A percentile compares a stretch with the other conserved stretches of the same genome.
Conservation (phyloP, 2,888 invertebrate genomes). For the Thera obeliscata region DNA sequence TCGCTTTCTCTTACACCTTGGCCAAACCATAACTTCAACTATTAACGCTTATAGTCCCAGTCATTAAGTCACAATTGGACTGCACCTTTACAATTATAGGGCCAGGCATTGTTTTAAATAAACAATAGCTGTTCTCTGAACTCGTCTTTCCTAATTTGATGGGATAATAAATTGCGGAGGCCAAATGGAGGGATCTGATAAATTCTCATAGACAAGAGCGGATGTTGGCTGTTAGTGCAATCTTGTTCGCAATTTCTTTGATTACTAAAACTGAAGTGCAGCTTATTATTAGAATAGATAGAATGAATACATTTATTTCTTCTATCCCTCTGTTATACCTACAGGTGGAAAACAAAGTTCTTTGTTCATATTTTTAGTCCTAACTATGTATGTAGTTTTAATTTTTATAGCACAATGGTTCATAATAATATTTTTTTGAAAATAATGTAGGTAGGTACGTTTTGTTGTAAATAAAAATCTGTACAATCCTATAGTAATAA, state of each 20-base stretch:
- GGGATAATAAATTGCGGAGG: constrained; percentile 28
- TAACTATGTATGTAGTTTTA: no score
- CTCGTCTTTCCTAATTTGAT: constrained; percentile 35
- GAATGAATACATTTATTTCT: no score
- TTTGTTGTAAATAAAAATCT: no score
- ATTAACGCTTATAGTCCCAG: constrained; percentile 74
- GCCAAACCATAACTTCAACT: constrained; percentile 53
- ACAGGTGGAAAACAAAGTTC: no score
- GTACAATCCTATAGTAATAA: no score
- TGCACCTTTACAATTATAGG: constrained; percentile 59
- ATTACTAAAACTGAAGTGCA: background rate
- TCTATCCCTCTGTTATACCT: no score
- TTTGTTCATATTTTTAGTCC: no score
- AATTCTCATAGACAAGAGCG: constrained; percentile 25
- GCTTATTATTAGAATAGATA: background rate
- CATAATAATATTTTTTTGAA: no score
- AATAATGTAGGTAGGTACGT: no score
- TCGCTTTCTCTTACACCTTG: constrained; percentile 47
- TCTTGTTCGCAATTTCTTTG: background rate
- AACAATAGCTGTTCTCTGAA: constrained; percentile 47
- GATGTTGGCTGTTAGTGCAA: constrained; percentile 15
- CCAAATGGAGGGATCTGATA: constrained; percentile 31
- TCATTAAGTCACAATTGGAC: constrained; percentile 76
- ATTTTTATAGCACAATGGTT: no score
- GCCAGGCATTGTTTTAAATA: constrained; percentile 49